Percentiles rank a stretch among this genome's conserved stretches.
These are phyloP conservation scores for Synanceia verrucosa DNA, from an alignment of 2,797 vertebrate species.

Conservation along the genomic window DNA sequence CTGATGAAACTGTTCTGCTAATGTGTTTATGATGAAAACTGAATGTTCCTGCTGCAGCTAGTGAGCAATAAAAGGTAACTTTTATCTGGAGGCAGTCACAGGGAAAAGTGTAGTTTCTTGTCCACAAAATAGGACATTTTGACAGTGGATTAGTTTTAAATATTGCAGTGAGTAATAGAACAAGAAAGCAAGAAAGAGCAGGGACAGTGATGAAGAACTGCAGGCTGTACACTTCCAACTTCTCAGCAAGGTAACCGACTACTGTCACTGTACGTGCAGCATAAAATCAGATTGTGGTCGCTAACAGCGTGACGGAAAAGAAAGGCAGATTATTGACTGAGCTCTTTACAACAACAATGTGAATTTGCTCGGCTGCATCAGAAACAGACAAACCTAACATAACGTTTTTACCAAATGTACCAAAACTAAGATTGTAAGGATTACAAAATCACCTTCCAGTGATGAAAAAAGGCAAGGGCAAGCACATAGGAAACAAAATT, in stretches of 20 bases:
- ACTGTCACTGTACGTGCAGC: background rate
- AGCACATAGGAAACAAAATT: background rate
- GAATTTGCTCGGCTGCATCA: background rate
- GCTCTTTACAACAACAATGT: background rate
- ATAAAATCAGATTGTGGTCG: background rate
- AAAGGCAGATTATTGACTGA: background rate
- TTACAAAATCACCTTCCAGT: background rate
- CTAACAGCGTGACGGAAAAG: background rate
- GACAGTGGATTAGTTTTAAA: background rate
- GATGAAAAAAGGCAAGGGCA: background rate
- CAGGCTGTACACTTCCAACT: constrained; percentile 3
- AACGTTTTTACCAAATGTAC: background rate
- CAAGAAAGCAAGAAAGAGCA: background rate
- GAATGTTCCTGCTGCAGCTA: background rate
- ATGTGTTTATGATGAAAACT: background rate
- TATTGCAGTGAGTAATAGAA: background rate
- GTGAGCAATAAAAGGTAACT: background rate
- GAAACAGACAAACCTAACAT: background rate
- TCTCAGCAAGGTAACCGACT: background rate
- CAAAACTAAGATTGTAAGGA: background rate
- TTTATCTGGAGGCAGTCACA: background rate
- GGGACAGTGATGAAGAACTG: background rate
- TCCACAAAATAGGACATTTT: background rate
- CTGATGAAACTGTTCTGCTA: background rate
- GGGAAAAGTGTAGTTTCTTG: background rate